Evolutionary conservation across 2,888 invertebrate genomes (phyloP), one percentile per base, ranked within the genome.

Genomic region (Timandra comae): DNA sequence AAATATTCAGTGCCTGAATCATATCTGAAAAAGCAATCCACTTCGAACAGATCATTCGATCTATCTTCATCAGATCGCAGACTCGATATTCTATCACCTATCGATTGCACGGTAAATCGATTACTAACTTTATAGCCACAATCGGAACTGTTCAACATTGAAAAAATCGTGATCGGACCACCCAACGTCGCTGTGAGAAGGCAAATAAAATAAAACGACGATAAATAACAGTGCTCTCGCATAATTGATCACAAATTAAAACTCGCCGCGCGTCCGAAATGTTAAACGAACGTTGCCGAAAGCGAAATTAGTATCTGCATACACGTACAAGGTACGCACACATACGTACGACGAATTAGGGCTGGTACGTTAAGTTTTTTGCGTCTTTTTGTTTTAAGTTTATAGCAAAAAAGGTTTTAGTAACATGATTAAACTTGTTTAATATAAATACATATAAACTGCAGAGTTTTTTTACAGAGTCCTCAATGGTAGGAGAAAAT

Each of bases 191-290:
- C 63, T 72, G 70, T 65, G 81, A 79, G 82, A 74, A 76, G 77
- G 72, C 72, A 81, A 84, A 84, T 78, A 77, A 84, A 82, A 84
- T 79, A 82, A 85, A 85, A 84, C 78, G 71, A 74, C 77, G 68
- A 84, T 82, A 82, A 82, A 84, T 81, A 82, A 84, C 80, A 75
- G 76, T 71, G 78, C 75, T 70, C 74, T 73, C 78, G 82, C 81
- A 85, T 85, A 84, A 84, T 85, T 85, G 85, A 84, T 82, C 81
- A 84, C 85, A 84, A 85, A 84, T 85, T 85, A 84, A 85, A 84
- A 84, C 75, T 76, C 73, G 78, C 69, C 66, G 70, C 75, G 77
- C 77, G 81, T 74, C 77, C 80, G 68, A 76, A 79, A 81, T 69
- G 76, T 80, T 81, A 73, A 78, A 75, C 71, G 76, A 53, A 70